These are phyloP conservation scores for Tenthredo livida DNA, from an alignment of 2,888 invertebrate genomes.

Conservation along the genomic window DNA sequence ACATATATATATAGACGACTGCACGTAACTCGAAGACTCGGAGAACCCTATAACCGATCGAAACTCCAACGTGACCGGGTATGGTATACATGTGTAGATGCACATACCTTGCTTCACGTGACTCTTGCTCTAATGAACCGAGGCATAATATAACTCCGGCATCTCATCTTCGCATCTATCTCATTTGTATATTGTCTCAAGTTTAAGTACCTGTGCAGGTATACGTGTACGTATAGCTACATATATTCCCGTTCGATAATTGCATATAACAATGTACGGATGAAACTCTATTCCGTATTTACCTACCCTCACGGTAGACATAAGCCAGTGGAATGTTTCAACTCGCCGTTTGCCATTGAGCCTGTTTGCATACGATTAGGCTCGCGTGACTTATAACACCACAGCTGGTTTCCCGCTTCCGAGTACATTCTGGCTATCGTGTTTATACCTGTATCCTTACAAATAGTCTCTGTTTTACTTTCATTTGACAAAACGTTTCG, in stretches of 20 bases:
- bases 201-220: not conserved
- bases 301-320: not conserved
- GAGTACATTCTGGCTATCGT: conserved; percentile 35
- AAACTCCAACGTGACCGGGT: conserved; percentile 19
- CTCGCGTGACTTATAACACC: conserved; percentile 50
- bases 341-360: conserved; percentile 23
- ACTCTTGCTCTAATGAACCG: conserved; percentile 69
- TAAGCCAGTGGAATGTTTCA: conserved; percentile 15
- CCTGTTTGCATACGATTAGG: conserved; percentile 48
- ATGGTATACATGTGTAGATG: not conserved
- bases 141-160: conserved; percentile 47
- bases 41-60: conserved; percentile 17
- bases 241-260: conserved; percentile 19
- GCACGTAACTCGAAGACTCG: not conserved
- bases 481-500: conserved; percentile 11
- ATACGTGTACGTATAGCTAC: too few species aligned
- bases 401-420: conserved; percentile 48
- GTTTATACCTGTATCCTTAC: conserved; percentile 36
- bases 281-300: conserved; percentile 12
- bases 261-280: conserved; percentile 48
- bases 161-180: conserved; percentile 51
- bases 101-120: conserved; percentile 61
- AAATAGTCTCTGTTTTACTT: conserved; percentile 40
- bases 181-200: conserved; percentile 42
- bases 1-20: not conserved